Evolutionary conservation across 2,888 invertebrate species (phyloP), one percentile per base, ranked within the genome.

Genomic region (Harpagoxenus sublaevis): DNA sequence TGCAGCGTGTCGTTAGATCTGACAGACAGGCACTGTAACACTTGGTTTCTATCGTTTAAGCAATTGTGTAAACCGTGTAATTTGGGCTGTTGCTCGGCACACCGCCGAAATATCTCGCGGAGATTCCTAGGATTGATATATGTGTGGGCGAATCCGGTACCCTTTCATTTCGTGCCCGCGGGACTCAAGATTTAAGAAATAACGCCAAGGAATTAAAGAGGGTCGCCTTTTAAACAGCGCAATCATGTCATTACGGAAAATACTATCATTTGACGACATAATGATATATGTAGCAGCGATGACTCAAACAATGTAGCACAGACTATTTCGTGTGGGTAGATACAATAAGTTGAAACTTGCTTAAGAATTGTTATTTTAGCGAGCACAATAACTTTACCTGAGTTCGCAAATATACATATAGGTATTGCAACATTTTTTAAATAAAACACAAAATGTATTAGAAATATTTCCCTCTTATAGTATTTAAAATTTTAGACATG

Each of bases 21-120:
- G 91, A 92, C 88, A 83, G 90, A 91, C 92, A 90, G 88, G 84
- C 87, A 85, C 82, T 48, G 39, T 83, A 70, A 84, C 90, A 88
- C 92, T 92, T 92, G 89, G 87, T 89, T 92, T 91, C 91, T 87
- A 89, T 78, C 89, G 89, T 89, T 92, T 92, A 91, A 89, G 87
- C 86, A 86, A 89, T 82, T 79, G 77, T 48, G 65, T 39, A 77
- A 63, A 81, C 68, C 60, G 63, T 88, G 85, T 90, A 88, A 90
- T 90, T 91, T 91, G 62, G 77, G 5, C 48, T 60, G 39, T 71
- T 73, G 62, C 79, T 68, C 81, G 78, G 77, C 86, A 66, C 60
- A 68, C 75, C 70, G 60, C 53, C 70, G 53, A 55, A 65, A 83
- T 45, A 82, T 78, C 68, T 73, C 82, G 60, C 63, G 35, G 31